phyloP scores from a whole-genome alignment of 2,888 invertebrate species.

The Ecliptopera silaceata region DNA sequence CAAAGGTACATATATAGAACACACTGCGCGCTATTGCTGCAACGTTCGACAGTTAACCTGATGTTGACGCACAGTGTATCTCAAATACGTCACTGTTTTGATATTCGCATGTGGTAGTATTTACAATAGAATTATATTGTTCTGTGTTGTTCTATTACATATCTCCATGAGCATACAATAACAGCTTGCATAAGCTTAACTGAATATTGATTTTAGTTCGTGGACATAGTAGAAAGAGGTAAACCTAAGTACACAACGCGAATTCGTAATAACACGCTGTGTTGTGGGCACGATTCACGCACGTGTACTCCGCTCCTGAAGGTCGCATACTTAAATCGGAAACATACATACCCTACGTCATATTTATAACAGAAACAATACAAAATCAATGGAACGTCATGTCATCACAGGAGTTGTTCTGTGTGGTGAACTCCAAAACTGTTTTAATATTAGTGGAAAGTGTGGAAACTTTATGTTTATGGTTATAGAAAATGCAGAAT shows the following conservation, averaged over 20 bases:
- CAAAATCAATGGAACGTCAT: too few species aligned
- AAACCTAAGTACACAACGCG: conserved; percentile 13
- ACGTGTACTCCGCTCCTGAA: conserved; percentile 27
- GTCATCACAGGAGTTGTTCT: too few species aligned
- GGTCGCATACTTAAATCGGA: conserved; percentile 25
- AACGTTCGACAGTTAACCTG: too few species aligned
- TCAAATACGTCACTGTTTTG: conserved; percentile 10
- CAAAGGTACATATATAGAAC: too few species aligned
- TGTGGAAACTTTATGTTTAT: too few species aligned
- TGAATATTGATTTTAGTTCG: conserved; percentile 29
- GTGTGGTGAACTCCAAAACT: too few species aligned
- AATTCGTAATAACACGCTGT: conserved; percentile 6
- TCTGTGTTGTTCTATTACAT: conserved; percentile 8
- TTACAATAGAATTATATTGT: conserved; percentile 16
- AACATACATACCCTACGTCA: not conserved
- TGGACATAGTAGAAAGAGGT: conserved; percentile 33
- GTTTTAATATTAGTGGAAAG: too few species aligned
- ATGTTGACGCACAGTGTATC: too few species aligned
- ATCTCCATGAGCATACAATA: conserved; percentile 11
- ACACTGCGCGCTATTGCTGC: too few species aligned
- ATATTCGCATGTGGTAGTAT: conserved; percentile 23
- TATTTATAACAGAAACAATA: not conserved
- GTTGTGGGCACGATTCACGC: conserved; percentile 22
- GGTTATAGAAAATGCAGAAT: too few species aligned
- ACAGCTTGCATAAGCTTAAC: conserved; percentile 5